Evolutionary conservation across 2,113 vertebrate species (phyloP).

Genomic region (Microcebus lehilahytsara): DNA sequence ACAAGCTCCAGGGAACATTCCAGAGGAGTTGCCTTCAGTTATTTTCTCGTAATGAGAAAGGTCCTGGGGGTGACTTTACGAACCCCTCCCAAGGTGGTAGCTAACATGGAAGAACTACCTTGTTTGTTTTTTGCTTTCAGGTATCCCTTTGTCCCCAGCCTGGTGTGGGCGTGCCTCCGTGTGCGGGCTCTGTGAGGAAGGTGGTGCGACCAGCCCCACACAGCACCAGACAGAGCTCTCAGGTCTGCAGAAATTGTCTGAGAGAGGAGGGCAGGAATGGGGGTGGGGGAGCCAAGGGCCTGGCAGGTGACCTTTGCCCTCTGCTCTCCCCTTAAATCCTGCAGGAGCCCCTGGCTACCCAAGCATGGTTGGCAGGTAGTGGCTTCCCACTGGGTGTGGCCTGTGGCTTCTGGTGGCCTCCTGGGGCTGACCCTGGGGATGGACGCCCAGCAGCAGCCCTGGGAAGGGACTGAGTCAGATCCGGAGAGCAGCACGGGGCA

Average conservation of each 20-base stretch:
- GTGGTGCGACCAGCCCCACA: not conserved
- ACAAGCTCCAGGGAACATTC: not conserved
- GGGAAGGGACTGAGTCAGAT: constrained; percentile 74
- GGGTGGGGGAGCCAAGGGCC: not conserved
- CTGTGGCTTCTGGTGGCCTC: constrained; percentile 38
- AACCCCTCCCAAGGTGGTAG: not conserved
- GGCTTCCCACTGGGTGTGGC: constrained; percentile 54
- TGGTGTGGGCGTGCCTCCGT: not conserved
- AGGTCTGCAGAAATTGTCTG: not conserved
- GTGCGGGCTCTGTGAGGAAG: not conserved
- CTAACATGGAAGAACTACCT: not conserved
- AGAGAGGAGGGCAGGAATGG: not conserved
- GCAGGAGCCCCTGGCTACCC: not conserved
- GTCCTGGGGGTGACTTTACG: not conserved
- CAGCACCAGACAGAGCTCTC: not conserved
- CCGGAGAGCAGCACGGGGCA: constrained; percentile 48
- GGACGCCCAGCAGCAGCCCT: constrained; percentile 23
- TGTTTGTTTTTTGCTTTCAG: not conserved
- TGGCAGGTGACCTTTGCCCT: not conserved
- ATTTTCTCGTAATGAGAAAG: not conserved
- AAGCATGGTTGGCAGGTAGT: not conserved
- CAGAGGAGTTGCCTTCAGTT: not conserved
- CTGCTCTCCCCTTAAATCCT: not conserved
- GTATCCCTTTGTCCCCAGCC: not conserved
- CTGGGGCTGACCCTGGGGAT: constrained; percentile 58